Evolutionary conservation across 92 coral and sea anemone species (phyloP).

Genomic region (Nematostella vectensis): DNA sequence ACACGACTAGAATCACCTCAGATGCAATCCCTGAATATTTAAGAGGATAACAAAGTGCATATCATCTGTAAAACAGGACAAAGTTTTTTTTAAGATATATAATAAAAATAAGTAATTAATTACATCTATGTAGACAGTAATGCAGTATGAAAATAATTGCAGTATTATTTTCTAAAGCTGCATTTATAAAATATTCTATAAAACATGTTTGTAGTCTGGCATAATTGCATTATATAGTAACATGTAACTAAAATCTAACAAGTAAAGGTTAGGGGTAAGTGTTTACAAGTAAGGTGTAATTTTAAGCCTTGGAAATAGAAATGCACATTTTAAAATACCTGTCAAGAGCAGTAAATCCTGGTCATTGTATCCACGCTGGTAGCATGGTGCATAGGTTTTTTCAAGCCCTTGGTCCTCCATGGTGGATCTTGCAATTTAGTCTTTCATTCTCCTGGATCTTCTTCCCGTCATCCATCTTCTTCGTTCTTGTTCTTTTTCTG

Average conservation of each 20-base stretch:
- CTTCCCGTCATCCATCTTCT: constrained; percentile 24
- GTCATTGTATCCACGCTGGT: constrained; percentile 49
- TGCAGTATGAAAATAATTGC: too few species aligned
- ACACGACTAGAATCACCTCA: constrained; percentile 43
- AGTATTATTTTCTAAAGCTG: too few species aligned
- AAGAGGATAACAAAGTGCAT: neutral
- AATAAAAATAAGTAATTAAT: too few species aligned
- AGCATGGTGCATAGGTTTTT: constrained; percentile 35
- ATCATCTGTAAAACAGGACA: neutral
- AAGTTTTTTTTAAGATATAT: neutral
- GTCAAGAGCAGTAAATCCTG: constrained; percentile 36
- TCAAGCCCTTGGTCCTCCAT: constrained; percentile 34
- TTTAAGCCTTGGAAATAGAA: too few species aligned
- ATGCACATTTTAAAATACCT: too few species aligned
- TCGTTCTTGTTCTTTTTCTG: constrained; percentile 25
- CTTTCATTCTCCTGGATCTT: constrained; percentile 48
- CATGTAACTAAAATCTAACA: too few species aligned
- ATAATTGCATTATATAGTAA: too few species aligned
- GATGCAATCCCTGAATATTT: constrained; percentile 44
- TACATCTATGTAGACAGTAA: too few species aligned
- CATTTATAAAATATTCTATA: too few species aligned
- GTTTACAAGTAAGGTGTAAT: too few species aligned
- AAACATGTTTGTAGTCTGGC: too few species aligned
- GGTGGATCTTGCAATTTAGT: constrained; percentile 34
- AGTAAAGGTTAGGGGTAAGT: too few species aligned